Percentiles rank a stretch among this genome's conserved stretches.
phyloP scores from a whole-genome alignment of 1,140 invertebrate genomes.

The silkworm (Bombyx mori) region DNA sequence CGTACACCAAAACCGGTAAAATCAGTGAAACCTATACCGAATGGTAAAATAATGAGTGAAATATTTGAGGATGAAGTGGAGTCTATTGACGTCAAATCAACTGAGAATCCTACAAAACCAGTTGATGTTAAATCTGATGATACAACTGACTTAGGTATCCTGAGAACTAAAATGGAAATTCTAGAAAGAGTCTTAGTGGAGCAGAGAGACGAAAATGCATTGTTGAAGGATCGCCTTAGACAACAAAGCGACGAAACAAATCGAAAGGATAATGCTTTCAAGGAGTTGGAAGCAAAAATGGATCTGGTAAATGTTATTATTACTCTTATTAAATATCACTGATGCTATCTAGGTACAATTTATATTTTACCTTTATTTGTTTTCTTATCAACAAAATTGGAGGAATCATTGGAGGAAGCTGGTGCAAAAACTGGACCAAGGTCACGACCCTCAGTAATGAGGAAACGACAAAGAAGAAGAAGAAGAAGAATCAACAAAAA shows the following conservation, averaged over 20 bases:
- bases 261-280: conserved; percentile 54
- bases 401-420: too few relatives aligned
- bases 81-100: conserved; percentile 7
- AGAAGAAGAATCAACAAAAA: too few relatives aligned
- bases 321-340: background rate
- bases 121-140: conserved; percentile 7
- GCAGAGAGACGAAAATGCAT: conserved; percentile 45
- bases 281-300: conserved; percentile 54
- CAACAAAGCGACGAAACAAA: conserved; percentile 47
- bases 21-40: conserved; percentile 32
- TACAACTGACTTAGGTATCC: conserved; percentile 34
- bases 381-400: too few relatives aligned
- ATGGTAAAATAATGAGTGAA: conserved; percentile 53
- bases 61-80: conserved; percentile 50
- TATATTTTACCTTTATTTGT: too few relatives aligned
- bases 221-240: conserved; percentile 40
- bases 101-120: conserved; percentile 8
- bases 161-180: conserved; percentile 47
- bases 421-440: too few relatives aligned
- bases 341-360: too few relatives aligned
- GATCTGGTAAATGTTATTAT: conserved; percentile 39
- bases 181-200: conserved; percentile 48
- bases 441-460: too few relatives aligned
- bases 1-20: conserved; percentile 37
- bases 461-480: too few relatives aligned